Conservation (phyloP, 2,113 vertebrate species). For the Monarcha castaneiventris region DNA sequence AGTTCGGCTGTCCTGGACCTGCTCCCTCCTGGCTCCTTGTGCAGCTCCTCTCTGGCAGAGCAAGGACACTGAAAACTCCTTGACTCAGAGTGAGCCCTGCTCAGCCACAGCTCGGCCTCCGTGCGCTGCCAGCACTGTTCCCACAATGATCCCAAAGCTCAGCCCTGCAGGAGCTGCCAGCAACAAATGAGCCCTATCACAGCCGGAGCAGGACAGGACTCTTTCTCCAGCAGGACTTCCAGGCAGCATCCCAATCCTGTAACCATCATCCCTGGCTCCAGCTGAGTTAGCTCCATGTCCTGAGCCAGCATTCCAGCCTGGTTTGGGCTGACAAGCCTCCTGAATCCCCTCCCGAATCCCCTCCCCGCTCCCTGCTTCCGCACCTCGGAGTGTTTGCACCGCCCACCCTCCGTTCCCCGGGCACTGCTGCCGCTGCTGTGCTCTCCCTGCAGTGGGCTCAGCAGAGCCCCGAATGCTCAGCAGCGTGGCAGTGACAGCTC, state of each 20-base stretch:
- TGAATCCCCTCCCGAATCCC: background rate
- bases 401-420: rapidly evolving
- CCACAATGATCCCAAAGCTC: background rate
- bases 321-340: background rate
- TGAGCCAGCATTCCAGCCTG: background rate
- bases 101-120: background rate
- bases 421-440: background rate
- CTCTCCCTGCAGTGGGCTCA: background rate
- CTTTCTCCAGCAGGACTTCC: background rate
- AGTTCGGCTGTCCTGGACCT: background rate
- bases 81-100: background rate
- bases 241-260: background rate
- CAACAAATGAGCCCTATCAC: background rate
- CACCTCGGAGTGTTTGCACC: background rate
- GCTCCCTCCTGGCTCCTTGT: background rate
- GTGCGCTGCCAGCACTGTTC: background rate
- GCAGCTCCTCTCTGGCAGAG: background rate
- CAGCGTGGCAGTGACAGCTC: background rate
- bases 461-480: background rate
- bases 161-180: background rate
- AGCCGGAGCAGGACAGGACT: background rate
- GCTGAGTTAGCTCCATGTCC: background rate
- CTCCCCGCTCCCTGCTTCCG: no score
- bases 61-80: background rate
- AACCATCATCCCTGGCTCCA: background rate